Conservation (phyloP, 2,797 vertebrate genomes). For the Takifugu ocellatus region DNA sequence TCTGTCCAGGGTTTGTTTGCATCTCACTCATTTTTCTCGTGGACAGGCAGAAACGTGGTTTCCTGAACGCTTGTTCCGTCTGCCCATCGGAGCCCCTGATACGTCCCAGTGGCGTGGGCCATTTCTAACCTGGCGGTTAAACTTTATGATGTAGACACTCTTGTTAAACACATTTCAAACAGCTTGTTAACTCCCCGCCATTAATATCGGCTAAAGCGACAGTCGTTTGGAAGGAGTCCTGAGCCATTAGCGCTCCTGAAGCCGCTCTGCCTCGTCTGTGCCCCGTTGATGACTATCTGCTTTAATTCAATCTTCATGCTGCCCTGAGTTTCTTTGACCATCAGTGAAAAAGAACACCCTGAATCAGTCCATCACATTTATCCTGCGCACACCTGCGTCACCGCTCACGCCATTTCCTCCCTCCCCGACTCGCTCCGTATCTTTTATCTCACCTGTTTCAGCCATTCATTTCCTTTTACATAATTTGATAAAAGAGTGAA, state of each 20-base stretch:
- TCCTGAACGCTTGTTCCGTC: no score
- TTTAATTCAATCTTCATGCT: conserved; percentile 12
- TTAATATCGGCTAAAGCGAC: conserved; percentile 2
- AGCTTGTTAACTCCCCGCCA: neutral
- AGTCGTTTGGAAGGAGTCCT: conserved; percentile 4
- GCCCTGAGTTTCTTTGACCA: conserved; percentile 20
- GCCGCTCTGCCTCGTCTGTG: neutral
- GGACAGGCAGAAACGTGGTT: no score
- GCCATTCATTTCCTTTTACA: neutral
- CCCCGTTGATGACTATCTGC: conserved; percentile 5
- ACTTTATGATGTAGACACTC: neutral
- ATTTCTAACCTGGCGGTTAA: neutral
- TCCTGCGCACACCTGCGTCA: conserved; percentile 9
- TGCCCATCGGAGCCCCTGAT: no score
- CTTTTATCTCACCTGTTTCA: conserved; percentile 10
- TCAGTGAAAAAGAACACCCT: conserved; percentile 31
- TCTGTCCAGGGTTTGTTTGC: no score
- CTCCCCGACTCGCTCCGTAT: conserved; percentile 3
- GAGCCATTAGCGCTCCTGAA: conserved; percentile 2
- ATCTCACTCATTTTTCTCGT: no score
- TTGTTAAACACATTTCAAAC: neutral
- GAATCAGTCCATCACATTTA: conserved; percentile 18
- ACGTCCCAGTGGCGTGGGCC: no score
- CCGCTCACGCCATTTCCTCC: neutral
- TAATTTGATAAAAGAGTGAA: conserved; percentile 9